Evolutionary conservation across 2,888 invertebrate genomes (phyloP).

Genomic region (Metellina segmentata): DNA sequence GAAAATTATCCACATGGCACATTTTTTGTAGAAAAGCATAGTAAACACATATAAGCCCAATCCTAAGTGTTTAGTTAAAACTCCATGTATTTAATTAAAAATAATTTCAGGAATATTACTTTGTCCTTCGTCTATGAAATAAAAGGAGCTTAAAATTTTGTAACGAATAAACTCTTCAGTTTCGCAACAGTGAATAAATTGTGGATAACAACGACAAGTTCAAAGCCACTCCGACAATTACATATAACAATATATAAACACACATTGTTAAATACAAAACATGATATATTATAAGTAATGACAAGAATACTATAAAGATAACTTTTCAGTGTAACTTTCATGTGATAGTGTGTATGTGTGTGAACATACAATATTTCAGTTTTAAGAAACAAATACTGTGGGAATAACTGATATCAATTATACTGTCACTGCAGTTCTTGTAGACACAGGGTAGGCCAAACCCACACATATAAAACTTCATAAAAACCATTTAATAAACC

Average conservation of each 20-base stretch:
- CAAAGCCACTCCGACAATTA: constrained; percentile 35
- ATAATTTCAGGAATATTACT: too few relatives aligned
- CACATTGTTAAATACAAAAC: constrained; percentile 54
- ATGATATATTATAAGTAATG: constrained; percentile 44
- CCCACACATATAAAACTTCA: too few relatives aligned
- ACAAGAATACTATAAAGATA: not conserved
- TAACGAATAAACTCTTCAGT: constrained; percentile 54
- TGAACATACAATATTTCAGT: not conserved
- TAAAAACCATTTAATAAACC: too few relatives aligned
- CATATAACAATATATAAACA: constrained; percentile 66
- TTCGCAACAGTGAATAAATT: constrained; percentile 52
- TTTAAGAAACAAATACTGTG: too few relatives aligned
- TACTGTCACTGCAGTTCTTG: too few relatives aligned
- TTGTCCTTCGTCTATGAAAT: not conserved
- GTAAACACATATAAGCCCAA: too few relatives aligned
- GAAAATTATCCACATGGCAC: too few relatives aligned
- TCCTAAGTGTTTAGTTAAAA: too few relatives aligned
- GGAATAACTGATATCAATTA: too few relatives aligned
- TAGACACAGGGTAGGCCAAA: too few relatives aligned
- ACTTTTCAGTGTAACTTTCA: not conserved
- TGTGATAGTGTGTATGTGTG: not conserved
- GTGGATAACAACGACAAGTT: constrained; percentile 44
- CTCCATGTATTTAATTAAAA: too few relatives aligned
- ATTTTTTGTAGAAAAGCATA: too few relatives aligned
- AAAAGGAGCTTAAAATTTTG: not conserved